phyloP scores from a whole-genome alignment of 2,113 vertebrate species.

The Crotalus tigris region DNA sequence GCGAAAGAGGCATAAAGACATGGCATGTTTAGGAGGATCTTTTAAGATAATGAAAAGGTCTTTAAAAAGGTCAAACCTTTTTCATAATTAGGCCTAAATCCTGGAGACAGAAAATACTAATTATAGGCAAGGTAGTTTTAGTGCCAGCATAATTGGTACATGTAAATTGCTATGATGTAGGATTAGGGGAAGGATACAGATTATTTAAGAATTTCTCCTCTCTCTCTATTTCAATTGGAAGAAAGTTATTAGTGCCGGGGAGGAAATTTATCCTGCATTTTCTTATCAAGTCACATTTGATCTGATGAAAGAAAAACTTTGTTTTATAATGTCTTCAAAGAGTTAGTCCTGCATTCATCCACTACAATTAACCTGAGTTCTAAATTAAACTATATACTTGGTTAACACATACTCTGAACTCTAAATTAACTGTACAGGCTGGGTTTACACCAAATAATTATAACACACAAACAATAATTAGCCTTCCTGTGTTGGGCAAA shows the following conservation, averaged over 20 bases:
- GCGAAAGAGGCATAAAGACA: not conserved
- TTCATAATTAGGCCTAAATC: not conserved
- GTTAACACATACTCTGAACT: not conserved
- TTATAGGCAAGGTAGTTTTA: not conserved
- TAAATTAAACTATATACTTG: not conserved
- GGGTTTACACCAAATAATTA: not conserved
- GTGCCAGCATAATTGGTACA: not conserved
- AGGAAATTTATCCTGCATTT: not conserved
- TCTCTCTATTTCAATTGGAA: not conserved
- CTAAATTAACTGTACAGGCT: not conserved
- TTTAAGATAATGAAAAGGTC: not conserved
- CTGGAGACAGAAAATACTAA: not conserved
- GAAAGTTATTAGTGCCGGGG: not conserved
- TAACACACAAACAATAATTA: not conserved
- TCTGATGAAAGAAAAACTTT: not conserved
- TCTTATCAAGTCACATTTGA: not conserved
- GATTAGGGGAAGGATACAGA: not conserved
- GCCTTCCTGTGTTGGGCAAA: not conserved
- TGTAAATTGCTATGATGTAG: not conserved
- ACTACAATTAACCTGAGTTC: not conserved
- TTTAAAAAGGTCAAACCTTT: not conserved
- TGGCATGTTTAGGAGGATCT: not conserved
- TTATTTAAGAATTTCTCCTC: not conserved
- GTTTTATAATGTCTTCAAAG: not conserved
- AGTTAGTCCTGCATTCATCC: not conserved